Evolutionary conservation across 1,140 invertebrate genomes (phyloP).

Genomic region (Brachionus rotundiformis): DNA sequence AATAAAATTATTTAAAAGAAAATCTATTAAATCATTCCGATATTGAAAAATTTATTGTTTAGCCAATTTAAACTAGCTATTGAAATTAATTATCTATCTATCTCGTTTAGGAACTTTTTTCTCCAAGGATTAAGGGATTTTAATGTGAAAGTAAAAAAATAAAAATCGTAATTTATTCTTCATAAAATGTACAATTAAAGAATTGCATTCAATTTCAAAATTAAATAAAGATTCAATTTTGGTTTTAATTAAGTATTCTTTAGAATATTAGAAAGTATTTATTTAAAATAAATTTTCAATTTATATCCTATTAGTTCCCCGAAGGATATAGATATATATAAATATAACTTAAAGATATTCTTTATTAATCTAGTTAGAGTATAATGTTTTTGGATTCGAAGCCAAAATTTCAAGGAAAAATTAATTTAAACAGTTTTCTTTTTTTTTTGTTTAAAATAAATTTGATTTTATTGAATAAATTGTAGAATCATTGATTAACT

Average conservation of each 20-base stretch:
- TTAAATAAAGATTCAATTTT: not conserved
- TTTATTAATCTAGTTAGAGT: not conserved
- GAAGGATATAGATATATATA: no score
- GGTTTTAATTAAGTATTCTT: not conserved
- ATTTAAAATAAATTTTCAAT: not conserved
- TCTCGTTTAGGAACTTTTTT: not conserved
- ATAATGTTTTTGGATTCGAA: slow-evolving; percentile 17
- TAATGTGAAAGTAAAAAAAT: not conserved
- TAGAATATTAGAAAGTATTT: not conserved
- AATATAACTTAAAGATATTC: not conserved
- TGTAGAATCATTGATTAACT: slow-evolving; percentile 7
- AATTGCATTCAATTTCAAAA: not conserved
- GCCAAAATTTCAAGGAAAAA: slow-evolving; percentile 27
- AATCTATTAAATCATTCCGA: no score
- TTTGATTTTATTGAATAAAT: slow-evolving; percentile 20
- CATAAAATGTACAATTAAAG: not conserved
- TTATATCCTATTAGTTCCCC: not conserved
- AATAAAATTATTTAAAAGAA: not conserved
- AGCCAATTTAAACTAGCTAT: no score
- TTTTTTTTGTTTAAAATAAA: not conserved
- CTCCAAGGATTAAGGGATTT: not conserved
- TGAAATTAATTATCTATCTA: no score
- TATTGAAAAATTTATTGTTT: no score
- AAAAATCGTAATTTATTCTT: not conserved
- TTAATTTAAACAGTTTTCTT: not conserved